A percentile compares a stretch with the other conserved stretches of the same genome.
These are phyloP conservation scores for Rhagophthalmus giganteus DNA, from an alignment of 2,888 invertebrate genomes.

Conservation along the genomic window DNA sequence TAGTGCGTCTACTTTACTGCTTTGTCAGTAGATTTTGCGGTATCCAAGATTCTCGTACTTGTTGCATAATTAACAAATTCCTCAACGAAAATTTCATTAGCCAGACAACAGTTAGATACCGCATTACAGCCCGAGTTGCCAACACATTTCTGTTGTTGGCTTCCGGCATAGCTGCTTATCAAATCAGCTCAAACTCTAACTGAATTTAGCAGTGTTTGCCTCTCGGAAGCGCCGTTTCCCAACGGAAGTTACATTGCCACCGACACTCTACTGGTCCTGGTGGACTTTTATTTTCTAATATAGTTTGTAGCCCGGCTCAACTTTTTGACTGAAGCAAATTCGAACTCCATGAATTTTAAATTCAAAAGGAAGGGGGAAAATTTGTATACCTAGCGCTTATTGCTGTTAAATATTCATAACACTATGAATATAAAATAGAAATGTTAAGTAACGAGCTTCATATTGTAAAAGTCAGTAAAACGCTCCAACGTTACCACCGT, in stretches of 20 bases:
- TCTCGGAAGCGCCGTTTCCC: constrained; percentile 33
- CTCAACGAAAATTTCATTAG: constrained; percentile 32
- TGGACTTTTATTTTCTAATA: constrained; percentile 18
- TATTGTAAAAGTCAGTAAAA: constrained; percentile 15
- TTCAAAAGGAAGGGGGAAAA: constrained; percentile 16
- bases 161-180: constrained; percentile 38
- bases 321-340: constrained; percentile 21
- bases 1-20: constrained; percentile 17
- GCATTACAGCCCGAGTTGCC: constrained; percentile 30
- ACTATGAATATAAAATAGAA: constrained; percentile 30
- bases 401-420: constrained; percentile 31
- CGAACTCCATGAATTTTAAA: constrained; percentile 30
- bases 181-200: constrained; percentile 40
- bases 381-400: constrained; percentile 27
- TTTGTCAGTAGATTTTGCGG: constrained; percentile 22
- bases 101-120: constrained; percentile 34
- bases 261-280: constrained; percentile 24
- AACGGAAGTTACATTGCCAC: constrained; percentile 36
- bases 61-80: constrained; percentile 32
- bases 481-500: neutral
- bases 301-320: constrained; percentile 7
- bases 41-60: constrained; percentile 25
- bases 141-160: constrained; percentile 35
- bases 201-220: constrained; percentile 38
- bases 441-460: constrained; percentile 23